Conservation (phyloP, 2,888 invertebrate species). For the Diabrotica balteata region DNA sequence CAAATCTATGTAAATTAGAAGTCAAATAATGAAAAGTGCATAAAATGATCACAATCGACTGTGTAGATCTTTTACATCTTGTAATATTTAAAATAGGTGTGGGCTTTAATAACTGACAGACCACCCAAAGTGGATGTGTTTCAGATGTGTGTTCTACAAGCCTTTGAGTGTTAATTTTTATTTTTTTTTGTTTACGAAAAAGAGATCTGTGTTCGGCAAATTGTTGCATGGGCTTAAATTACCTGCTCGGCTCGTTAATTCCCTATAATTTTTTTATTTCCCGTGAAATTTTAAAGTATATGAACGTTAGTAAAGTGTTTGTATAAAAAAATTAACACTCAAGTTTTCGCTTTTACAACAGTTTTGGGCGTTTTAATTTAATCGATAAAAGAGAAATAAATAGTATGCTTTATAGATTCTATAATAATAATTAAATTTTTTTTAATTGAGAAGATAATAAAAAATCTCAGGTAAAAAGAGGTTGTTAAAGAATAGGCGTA, state of each 20-base stretch:
- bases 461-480: too few relatives aligned
- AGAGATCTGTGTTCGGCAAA: slow-evolving; percentile 25
- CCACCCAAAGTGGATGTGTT: slow-evolving; percentile 29
- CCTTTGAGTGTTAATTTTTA: slow-evolving; percentile 29
- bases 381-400: too few relatives aligned
- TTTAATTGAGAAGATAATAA: too few relatives aligned
- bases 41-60: slow-evolving; percentile 32
- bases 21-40: slow-evolving; percentile 31
- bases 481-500: too few relatives aligned
- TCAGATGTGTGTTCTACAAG: slow-evolving; percentile 30
- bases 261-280: slow-evolving; percentile 23
- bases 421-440: too few relatives aligned
- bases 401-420: too few relatives aligned
- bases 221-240: slow-evolving; percentile 21
- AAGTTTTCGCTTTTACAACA: too few relatives aligned
- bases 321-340: too few relatives aligned
- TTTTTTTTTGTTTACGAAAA: slow-evolving; percentile 23
- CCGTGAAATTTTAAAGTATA: slow-evolving; percentile 20
- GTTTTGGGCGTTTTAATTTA: too few relatives aligned
- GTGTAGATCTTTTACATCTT: slow-evolving; percentile 30
- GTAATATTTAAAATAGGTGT: slow-evolving; percentile 33
- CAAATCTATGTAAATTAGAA: slow-evolving; percentile 25
- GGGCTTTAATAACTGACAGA: slow-evolving; percentile 31
- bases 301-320: slow-evolving; percentile 11
- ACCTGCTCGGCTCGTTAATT: slow-evolving; percentile 14